These are phyloP conservation scores for Chloropsis cyanopogon DNA, from an alignment of 2,113 vertebrate genomes.

Conservation along the genomic window DNA sequence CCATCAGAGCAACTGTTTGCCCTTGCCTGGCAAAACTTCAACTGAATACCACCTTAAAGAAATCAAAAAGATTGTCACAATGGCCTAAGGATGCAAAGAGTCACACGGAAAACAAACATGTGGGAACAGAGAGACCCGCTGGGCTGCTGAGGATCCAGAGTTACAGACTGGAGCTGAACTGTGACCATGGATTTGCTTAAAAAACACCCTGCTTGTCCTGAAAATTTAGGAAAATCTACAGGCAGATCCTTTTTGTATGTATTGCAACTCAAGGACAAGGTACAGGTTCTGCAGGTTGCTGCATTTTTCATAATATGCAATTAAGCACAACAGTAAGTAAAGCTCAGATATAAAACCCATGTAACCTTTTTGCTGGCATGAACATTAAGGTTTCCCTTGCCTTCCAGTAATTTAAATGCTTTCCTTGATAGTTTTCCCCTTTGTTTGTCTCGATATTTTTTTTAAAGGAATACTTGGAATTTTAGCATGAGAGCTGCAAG, in stretches of 20 bases:
- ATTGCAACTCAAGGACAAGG: background rate
- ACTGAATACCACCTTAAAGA: background rate
- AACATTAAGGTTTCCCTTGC: background rate
- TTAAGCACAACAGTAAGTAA: constrained; percentile 15
- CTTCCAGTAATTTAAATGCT: background rate
- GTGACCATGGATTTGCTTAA: background rate
- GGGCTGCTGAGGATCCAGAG: background rate
- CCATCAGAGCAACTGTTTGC: background rate
- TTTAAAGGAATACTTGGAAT: constrained; percentile 34
- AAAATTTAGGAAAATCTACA: background rate
- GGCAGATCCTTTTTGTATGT: background rate
- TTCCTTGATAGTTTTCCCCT: constrained; percentile 19
- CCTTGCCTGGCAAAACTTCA: background rate
- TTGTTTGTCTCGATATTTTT: constrained; percentile 28
- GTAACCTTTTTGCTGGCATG: background rate
- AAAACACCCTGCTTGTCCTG: background rate
- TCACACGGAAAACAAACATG: background rate
- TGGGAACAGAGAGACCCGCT: background rate
- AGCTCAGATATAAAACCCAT: background rate
- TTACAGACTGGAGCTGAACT: background rate
- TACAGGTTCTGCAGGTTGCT: background rate
- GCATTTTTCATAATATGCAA: background rate
- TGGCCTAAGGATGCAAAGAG: background rate
- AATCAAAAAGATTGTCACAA: background rate
- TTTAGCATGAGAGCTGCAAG: constrained; percentile 1